Base-by-base conservation (phyloP, 2,888 invertebrate species). In the Stratiomys singularior region DNA sequence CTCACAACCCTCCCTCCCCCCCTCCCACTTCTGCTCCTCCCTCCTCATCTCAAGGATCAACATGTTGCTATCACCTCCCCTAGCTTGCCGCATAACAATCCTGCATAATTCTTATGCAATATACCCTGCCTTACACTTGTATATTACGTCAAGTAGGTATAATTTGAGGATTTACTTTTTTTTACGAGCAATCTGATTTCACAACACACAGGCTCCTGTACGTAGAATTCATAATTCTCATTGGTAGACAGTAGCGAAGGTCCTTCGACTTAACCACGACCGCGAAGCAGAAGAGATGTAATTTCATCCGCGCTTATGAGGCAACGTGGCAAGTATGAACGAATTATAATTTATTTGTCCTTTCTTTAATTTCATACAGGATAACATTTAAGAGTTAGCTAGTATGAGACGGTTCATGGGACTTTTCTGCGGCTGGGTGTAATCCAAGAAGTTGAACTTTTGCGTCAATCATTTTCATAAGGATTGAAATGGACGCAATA, bases 301-400 rank as follows among this genome's bases (percentile, higher is more conserved):
- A 78, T 78, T 77, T 78, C 72, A 78, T 78, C 78, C 72, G 63
- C 76, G 56, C 76, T 77, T 77, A 77, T 76, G 76, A 76, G 69
- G 76, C 37, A 69, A 71, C 58, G 69, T 28, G 30, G 28, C 28
- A 28, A 28, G 18, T 66, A 66, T 66, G 28, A 47, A 69, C 11
- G 46, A 46, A 46, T 44, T 69, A 46, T 46, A 37, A 37, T 69
- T 69, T 69, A 69, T 69, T 46, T 69, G 23, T 25, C 18, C 21
- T 69, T 23, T 69, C 47, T 69, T 18, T 47, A 47, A 69, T 69
- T 69, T 46, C 44, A 15, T 23, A 69, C 37, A 5, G 46, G 21
- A 21, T 15, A 13, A 46, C 23, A 18, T 69, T 25, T 23, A 69
- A 69, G 46, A 46, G 69, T 63, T 63, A 52, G 52, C n/a, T n/a